phyloP scores from a whole-genome alignment of 2,797 vertebrate genomes.

The Malurus splendens region DNA sequence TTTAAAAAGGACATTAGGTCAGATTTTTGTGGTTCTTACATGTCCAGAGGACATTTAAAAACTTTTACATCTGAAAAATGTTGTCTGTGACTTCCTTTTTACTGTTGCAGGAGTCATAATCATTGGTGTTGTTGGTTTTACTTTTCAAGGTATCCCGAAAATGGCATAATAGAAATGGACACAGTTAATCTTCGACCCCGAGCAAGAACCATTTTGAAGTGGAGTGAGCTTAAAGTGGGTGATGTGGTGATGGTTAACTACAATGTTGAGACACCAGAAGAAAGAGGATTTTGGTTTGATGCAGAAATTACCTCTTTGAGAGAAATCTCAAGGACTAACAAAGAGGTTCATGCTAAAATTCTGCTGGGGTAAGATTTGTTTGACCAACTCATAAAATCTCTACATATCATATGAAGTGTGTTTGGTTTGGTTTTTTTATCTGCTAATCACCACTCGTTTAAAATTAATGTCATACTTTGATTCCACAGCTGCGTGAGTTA shows the following conservation, averaged over 20 bases:
- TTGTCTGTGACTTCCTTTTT: not conserved
- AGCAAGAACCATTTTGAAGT: conserved; percentile 87
- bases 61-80: not conserved
- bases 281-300: conserved; percentile 98
- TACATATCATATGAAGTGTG: not conserved
- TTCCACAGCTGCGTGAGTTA: not conserved
- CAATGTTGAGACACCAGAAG: conserved; percentile 92
- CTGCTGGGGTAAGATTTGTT: conserved; percentile 85
- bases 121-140: conserved; percentile 17
- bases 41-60: not conserved
- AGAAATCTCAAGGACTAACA: conserved; percentile 92
- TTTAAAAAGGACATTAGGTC: not conserved
- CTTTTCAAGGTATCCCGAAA: conserved; percentile 46
- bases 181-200: conserved; percentile 57
- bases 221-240: conserved; percentile 88
- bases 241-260: conserved; percentile 95
- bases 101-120: not conserved
- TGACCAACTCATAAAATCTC: conserved; percentile 36
- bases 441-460: not conserved
- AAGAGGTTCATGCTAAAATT: conserved; percentile 92
- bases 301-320: conserved; percentile 87
- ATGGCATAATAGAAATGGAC: conserved; percentile 44
- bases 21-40: not conserved
- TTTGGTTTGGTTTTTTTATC: not conserved
- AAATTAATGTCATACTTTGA: not conserved